phyloP scores from a whole-genome alignment of 2,888 invertebrate genomes.

The Dynastes hyllus region DNA sequence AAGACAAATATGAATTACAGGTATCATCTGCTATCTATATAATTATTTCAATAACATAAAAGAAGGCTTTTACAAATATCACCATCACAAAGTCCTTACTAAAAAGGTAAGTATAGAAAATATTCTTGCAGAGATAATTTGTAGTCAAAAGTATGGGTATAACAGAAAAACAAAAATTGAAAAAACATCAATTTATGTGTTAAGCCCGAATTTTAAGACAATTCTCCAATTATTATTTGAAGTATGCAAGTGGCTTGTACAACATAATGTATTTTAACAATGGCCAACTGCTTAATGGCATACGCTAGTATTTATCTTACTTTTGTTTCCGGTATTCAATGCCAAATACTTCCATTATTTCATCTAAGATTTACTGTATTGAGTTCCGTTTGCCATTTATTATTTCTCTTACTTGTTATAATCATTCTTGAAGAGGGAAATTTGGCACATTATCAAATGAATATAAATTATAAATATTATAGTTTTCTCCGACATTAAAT shows the following conservation, averaged over 20 bases:
- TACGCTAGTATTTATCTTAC: neutral
- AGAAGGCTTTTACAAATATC: too few species aligned
- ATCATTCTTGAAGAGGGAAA: neutral
- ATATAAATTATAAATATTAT: too few species aligned
- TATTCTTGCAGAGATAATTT: too few species aligned
- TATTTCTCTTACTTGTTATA: neutral
- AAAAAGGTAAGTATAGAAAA: too few species aligned
- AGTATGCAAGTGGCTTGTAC: neutral
- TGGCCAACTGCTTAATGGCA: neutral
- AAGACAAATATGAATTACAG: neutral
- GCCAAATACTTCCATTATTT: conserved; percentile 3
- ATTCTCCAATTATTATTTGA: neutral
- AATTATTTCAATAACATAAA: too few species aligned
- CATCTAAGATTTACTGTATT: neutral
- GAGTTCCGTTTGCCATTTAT: neutral
- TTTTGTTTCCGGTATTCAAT: neutral
- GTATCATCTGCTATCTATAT: neutral
- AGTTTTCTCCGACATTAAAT: too few species aligned
- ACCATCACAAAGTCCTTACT: too few species aligned
- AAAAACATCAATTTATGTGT: too few species aligned
- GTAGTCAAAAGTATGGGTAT: too few species aligned
- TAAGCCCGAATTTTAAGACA: too few species aligned
- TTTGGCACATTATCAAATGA: too few species aligned
- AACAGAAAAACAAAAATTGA: too few species aligned
- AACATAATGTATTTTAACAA: neutral